Evolutionary conservation across 1,140 invertebrate genomes (phyloP), one percentile per base, ranked within the genome.

Genomic region (Drosophila lowei): DNA sequence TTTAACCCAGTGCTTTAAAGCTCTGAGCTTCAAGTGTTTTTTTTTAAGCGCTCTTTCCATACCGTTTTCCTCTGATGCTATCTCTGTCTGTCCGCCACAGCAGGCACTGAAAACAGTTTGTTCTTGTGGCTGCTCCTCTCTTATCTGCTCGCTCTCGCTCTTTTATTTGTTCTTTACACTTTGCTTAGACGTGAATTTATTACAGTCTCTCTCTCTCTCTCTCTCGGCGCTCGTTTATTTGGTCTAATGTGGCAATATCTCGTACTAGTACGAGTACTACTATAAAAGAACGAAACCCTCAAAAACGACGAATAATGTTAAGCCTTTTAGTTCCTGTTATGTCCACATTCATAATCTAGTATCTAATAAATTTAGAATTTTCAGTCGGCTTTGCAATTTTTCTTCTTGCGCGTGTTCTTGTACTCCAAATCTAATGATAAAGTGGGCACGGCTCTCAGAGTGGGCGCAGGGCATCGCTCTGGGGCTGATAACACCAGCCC

Each of bases 111-210:
- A 57, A 48, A 55, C 28, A 15, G 11, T 21, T 41, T 71, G 46
- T 59, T 47, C 34, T 49, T 9, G 30, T 28, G 1, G 48, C 53
- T 57, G 48, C 49, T 25, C 46, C 9, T n/a, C 58, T 7, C 71
- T 85, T 86, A 86, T 86, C 83, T 70, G 34, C 34, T 38, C 9
- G 34, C 44, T 16, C 34, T 46, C 63, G 46, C 59, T 59, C 62
- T 62, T 72, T 15, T 89, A 80, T 89, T 89, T 89, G 61, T 89
- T 85, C 54, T 89, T 89, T 89, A 89, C 85, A 89, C 84, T 89
- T 89, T 89, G 70, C 84, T 89, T 89, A 77, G 84, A 89, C 84
- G 70, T 84, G 66, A 89, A 89, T 89, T 89, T 89, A 89, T 89
- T 42, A 44, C 86, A 44, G 58, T 74, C 59, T 66, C 34, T 38